Base-by-base conservation (phyloP, 2,888 invertebrate genomes). In the Polymixis lichenea region DNA sequence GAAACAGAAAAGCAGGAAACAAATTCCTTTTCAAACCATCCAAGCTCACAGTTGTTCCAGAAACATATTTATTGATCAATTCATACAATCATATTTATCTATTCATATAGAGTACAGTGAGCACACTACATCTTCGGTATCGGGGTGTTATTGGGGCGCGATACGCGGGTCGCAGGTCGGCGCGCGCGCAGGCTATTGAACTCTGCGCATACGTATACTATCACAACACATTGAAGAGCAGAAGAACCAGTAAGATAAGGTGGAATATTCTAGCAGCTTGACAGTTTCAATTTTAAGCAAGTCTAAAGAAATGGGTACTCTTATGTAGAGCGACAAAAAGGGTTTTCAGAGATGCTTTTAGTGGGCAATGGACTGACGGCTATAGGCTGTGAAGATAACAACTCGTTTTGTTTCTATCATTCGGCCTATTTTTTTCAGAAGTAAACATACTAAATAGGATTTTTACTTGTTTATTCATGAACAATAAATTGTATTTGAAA, bases 91-190 rank as follows among this genome's bases (percentile, higher is more conserved):
- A 28, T 38, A 72, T 38, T 71, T 56, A 65, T 73, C 51, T 72
- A 51, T 72, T 46, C 62, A 64, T 70, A 66, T 72, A 56, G 69
- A 75, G 28, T 61, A 75, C 43, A 56, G 46, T 38, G 83, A 77
- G 53, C 43, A 82, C 60, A 77, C 66, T 69, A 78, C 76, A 77
- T 86, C 75, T 78, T 75, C 60, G 62, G 74, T 86, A 81, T 83
- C 86, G 53, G 88, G 86, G 81, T 88, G 87, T 91, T 90, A 93
- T 90, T 93, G 89, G 93, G 91, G 85, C 92, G 89, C 78, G 89
- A 89, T 92, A 91, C 85, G 72, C 74, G 84, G 91, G 91, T 91
- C 92, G 86, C 78, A 89, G 92, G 90, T 90, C 91, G 84, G 85
- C 89, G 88, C 86, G 83, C 87, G 90, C 90, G 89, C 89, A 81